Conservation (phyloP, 1,140 invertebrate genomes). For the Drosophila kikkawai region DNA sequence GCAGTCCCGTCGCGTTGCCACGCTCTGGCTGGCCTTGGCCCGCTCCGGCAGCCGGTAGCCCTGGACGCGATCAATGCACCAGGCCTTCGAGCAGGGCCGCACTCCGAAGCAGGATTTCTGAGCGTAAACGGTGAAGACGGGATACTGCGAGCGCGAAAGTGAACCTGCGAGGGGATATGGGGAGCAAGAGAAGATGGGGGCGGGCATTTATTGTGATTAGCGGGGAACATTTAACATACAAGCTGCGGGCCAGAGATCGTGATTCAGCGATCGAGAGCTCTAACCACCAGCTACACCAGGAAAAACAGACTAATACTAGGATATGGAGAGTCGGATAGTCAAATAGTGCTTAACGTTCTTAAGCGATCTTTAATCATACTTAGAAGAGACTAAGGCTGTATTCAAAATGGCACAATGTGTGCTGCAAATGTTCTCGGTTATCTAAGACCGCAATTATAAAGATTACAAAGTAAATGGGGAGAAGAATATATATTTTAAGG, state of each 20-base stretch:
- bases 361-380: slow-evolving; percentile 14
- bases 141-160: slow-evolving; percentile 95
- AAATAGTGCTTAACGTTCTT: slow-evolving; percentile 8
- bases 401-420: slow-evolving; percentile 11
- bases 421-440: slow-evolving; percentile 9
- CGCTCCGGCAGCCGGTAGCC: slow-evolving; percentile 92
- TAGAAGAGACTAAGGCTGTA: background rate
- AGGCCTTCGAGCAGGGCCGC: slow-evolving; percentile 94
- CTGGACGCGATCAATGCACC: slow-evolving; percentile 96
- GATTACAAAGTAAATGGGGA: background rate
- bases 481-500: background rate
- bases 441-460: background rate
- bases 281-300: slow-evolving; percentile 39
- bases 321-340: slow-evolving; percentile 3
- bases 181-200: slow-evolving; percentile 6
- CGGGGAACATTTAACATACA: slow-evolving; percentile 54
- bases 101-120: slow-evolving; percentile 96
- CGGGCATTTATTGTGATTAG: slow-evolving; percentile 41
- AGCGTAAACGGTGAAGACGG: slow-evolving; percentile 97
- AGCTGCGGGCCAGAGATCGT: slow-evolving; percentile 48
- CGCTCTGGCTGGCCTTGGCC: slow-evolving; percentile 90
- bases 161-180: slow-evolving; percentile 88
- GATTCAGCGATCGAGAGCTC: slow-evolving; percentile 48
- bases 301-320: slow-evolving; percentile 23
- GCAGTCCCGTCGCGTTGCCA: slow-evolving; percentile 93